Evolutionary conservation across 2,797 vertebrate genomes (phyloP), one percentile per base, ranked within the genome.

Genomic region (Iguana delicatissima): DNA sequence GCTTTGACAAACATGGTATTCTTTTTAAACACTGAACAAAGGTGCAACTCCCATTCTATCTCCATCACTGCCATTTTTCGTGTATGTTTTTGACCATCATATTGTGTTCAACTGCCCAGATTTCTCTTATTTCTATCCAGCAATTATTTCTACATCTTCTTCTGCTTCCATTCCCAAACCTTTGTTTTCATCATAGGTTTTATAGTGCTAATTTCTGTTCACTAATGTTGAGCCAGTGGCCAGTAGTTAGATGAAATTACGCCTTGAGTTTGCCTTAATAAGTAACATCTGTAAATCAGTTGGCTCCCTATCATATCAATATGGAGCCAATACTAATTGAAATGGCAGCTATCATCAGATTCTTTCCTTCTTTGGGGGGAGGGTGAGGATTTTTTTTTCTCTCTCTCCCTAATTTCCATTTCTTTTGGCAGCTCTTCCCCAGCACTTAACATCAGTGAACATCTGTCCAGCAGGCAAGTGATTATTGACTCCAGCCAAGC

Each of bases 301-400:
- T 92, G 90, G 67, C 87, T 79, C 72, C 93, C 76, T 92, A 88
- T 85, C 26, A 64, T 91, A 50, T 76, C 52, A 80, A 29, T 90
- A 89, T 81, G 62, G 69, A 93, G 64, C 59, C 35, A 89, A 4
- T 24, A 89, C 92, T 93, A 94, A 93, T 85, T 93, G 90, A 90
- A 95, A 94, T 90, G 87, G 10, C 69, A 93, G 42, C 85, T 94
- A 80, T 72, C 87, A 80, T 89, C 76, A 80, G 69, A 87, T 50
- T 26, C 87, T 88, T 92, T 91, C 72, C 74, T 93, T 93, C 74
- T 80, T 93, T 85, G 90, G 42, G 42, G 42, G 12, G 69, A n/a
- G n/a, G 84, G 89, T 83, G 92, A 84, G 7, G 46, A 29, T 38
- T 85, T 12, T 29, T 52, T 4, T 74, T 74, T 29, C 32, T 52